Conservation (phyloP, 2,888 invertebrate genomes). For the Cantharis flavilabris region DNA sequence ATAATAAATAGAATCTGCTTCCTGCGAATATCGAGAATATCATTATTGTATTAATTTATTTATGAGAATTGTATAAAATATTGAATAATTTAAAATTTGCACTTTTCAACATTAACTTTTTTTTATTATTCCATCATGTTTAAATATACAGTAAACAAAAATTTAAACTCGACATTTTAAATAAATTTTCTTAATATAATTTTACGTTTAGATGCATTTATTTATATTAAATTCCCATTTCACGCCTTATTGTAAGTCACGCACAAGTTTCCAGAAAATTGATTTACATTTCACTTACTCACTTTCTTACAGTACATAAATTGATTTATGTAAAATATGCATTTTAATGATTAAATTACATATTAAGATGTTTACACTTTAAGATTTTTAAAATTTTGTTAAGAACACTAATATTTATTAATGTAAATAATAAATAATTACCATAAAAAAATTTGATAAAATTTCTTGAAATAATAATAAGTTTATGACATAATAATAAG, state of each 20-base stretch:
- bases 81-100: not conserved
- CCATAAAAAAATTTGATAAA: no score
- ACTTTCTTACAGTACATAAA: not conserved
- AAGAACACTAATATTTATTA: no score
- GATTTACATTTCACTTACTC: not conserved
- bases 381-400: not conserved
- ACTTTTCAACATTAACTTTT: not conserved
- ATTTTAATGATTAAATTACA: not conserved
- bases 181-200: not conserved
- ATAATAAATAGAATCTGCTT: not conserved
- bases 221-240: not conserved
- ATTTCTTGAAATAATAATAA: no score
- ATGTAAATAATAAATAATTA: no score
- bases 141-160: not conserved
- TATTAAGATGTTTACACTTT: not conserved
- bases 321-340: not conserved
- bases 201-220: not conserved
- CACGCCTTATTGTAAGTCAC: not conserved
- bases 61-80: not conserved
- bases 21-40: not conserved
- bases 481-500: no score
- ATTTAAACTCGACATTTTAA: not conserved
- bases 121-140: not conserved
- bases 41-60: not conserved
- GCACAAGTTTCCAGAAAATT: not conserved